phyloP scores from a whole-genome alignment of 2,888 invertebrate species.

The Timema cristinae region DNA sequence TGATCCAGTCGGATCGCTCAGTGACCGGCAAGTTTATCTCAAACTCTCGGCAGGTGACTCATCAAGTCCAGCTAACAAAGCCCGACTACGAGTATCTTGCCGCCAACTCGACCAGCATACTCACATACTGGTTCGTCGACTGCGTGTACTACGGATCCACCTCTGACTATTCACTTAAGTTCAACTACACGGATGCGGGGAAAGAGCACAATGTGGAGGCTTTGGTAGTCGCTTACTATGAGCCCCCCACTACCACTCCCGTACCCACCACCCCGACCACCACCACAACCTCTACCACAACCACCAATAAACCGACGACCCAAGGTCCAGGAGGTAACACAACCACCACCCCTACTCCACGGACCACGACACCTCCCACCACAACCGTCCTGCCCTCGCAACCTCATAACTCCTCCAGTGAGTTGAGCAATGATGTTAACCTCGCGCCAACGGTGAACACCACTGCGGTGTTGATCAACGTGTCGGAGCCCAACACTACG shows the following conservation, averaged over 20 bases:
- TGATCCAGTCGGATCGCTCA: slow-evolving; percentile 60
- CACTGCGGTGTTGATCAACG: not conserved
- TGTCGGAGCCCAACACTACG: slow-evolving; percentile 30
- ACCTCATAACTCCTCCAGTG: too few relatives aligned
- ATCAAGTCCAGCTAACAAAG: slow-evolving; percentile 55
- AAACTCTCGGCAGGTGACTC: slow-evolving; percentile 54
- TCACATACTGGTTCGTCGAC: slow-evolving; percentile 76
- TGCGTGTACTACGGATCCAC: slow-evolving; percentile 65
- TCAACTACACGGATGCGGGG: slow-evolving; percentile 61
- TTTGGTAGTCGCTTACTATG: slow-evolving; percentile 65
- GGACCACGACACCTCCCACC: slow-evolving; percentile 37
- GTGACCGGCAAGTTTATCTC: slow-evolving; percentile 59
- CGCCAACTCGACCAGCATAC: slow-evolving; percentile 51
- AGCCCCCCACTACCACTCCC: slow-evolving; percentile 46
- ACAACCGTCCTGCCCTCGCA: not conserved
- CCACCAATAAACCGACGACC: slow-evolving; percentile 42
- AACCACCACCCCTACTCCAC: slow-evolving; percentile 43
- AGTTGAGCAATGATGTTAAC: too few relatives aligned
- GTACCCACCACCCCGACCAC: slow-evolving; percentile 50
- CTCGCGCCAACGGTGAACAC: slow-evolving; percentile 16
- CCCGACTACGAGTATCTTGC: slow-evolving; percentile 59
- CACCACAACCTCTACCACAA: slow-evolving; percentile 48
- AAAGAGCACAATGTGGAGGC: slow-evolving; percentile 62
- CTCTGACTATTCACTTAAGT: slow-evolving; percentile 55
- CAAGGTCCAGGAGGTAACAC: slow-evolving; percentile 44